phyloP scores from a whole-genome alignment of 2,888 invertebrate genomes.

The Chloroclysta siterata region DNA sequence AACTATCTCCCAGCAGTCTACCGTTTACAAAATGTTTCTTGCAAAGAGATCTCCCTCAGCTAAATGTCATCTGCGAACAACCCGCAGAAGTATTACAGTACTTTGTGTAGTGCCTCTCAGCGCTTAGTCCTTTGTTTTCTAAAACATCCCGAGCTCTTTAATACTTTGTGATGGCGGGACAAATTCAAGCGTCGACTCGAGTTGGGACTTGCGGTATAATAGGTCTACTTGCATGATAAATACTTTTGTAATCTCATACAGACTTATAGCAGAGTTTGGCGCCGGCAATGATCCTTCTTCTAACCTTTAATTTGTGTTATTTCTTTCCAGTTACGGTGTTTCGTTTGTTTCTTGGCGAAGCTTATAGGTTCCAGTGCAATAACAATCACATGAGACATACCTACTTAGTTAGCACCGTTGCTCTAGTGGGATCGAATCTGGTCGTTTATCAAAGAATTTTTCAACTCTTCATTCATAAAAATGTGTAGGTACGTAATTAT shows the following conservation, averaged over 20 bases:
- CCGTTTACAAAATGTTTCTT: slow-evolving; percentile 25
- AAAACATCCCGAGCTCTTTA: slow-evolving; percentile 70
- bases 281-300: background rate
- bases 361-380: too few species aligned
- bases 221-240: slow-evolving; percentile 22
- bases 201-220: slow-evolving; percentile 18
- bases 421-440: too few species aligned
- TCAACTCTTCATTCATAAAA: too few species aligned
- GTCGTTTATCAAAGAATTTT: too few species aligned
- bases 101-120: slow-evolving; percentile 68
- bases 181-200: slow-evolving; percentile 51
- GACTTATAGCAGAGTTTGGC: background rate
- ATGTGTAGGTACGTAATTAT: too few species aligned
- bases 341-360: too few species aligned
- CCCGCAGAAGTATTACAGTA: slow-evolving; percentile 70
- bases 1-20: background rate
- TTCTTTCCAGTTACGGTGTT: too few species aligned
- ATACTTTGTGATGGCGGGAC: slow-evolving; percentile 74
- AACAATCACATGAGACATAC: too few species aligned
- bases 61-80: slow-evolving; percentile 70
- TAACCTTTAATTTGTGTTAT: too few species aligned
- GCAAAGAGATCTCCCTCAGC: slow-evolving; percentile 62
- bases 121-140: slow-evolving; percentile 77
- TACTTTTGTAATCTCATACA: slow-evolving; percentile 7
- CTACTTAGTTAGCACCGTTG: too few species aligned